Evolutionary conservation across 2,113 vertebrate genomes (phyloP).

Genomic region (Gallinago paraguaiae): DNA sequence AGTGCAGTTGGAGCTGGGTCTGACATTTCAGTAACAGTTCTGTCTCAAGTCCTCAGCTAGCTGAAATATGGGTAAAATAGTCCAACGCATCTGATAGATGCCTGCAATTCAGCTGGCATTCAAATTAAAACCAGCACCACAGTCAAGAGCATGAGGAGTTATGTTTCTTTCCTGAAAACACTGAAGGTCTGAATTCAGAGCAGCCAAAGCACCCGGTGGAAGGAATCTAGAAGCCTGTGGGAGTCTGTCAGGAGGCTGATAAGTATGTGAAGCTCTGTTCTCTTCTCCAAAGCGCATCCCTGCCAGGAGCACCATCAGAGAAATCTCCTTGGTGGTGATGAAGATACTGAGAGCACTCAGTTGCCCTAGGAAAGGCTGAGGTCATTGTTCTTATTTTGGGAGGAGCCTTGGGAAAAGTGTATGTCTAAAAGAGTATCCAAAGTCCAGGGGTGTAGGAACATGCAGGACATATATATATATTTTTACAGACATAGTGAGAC

Average conservation of each 20-base stretch:
- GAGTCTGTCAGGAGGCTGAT: neutral
- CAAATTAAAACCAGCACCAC: neutral
- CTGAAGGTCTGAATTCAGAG: neutral
- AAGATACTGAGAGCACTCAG: neutral
- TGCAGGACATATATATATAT: neutral
- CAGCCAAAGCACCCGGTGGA: neutral
- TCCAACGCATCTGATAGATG: neutral
- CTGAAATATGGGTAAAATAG: neutral
- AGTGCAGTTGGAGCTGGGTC: constrained; percentile 24
- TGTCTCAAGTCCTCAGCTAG: neutral
- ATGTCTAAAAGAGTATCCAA: neutral
- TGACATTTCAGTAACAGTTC: neutral
- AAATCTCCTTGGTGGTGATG: neutral
- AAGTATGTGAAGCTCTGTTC: neutral
- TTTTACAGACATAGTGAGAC: neutral
- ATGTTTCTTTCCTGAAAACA: neutral
- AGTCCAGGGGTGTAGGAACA: neutral
- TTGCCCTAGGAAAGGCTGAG: neutral
- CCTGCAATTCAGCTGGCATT: neutral
- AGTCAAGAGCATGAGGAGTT: neutral
- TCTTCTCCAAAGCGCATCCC: neutral
- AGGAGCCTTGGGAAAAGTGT: neutral
- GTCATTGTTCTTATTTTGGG: neutral
- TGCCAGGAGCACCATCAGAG: neutral
- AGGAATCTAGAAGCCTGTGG: neutral